Base-by-base conservation (phyloP, 1,140 invertebrate genomes). In the Drosophila punjabiensis region DNA sequence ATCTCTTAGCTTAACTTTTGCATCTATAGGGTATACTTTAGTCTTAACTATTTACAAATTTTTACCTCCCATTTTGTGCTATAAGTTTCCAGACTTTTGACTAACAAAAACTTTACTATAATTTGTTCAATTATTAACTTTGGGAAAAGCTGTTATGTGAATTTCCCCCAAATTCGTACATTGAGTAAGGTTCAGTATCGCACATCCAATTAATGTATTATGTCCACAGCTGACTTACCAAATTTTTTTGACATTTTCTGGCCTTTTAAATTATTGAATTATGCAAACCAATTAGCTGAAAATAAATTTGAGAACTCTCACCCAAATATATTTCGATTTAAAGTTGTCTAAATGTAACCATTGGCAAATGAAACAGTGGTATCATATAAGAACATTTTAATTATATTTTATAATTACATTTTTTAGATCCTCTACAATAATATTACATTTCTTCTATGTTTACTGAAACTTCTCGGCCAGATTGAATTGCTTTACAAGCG, bases 391-490 rank as follows among this genome's bases (percentile, higher is more conserved):
- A 50, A 11, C 3, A 5, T 5, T 16, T 24, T 24, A 1, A 6
- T 50, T 52, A n/a, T 52, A 52, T 32, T n/a, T 6, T 2, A 24
- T 50, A 14, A 48, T 14, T 20, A 0, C 2, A 16, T 16, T 47
- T 28, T 24, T 7, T 8, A 24, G 28, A 14, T 30, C 4, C 2
- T 5, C 30, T 18, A 3, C n/a, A 20, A 0, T 20, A 35, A 35
- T 32, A 4, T 7, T 4, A 9, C 1, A 7, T 18, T 1, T 33
- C 18, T 8, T 33, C 10, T 13, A 35, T n/a, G 9, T 24, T 33
- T 35, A 74, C n/a, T 74, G 67, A 65, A 89, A 89, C 39, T 53
- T 79, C 28, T 84, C 70, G 10, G 85, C 85, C 37, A 89, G 24
- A 14, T 89, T 84, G 20, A 89, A 64, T 60, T 85, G 85, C 20